These are phyloP conservation scores for Glossophaga mutica DNA, from an alignment of 2,797 vertebrate species.

Conservation along the genomic window DNA sequence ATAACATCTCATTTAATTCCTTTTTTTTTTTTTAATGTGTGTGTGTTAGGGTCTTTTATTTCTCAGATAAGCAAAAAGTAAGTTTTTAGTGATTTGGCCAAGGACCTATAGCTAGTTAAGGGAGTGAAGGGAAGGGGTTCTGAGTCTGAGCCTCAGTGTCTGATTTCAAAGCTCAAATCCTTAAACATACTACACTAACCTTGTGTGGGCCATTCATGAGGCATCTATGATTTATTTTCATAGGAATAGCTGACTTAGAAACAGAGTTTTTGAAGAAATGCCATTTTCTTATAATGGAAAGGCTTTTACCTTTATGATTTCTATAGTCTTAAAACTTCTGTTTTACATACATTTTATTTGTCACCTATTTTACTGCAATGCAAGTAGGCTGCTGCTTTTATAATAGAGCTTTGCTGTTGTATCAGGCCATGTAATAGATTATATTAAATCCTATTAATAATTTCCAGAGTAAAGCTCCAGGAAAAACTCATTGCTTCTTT, in stretches of 20 bases:
- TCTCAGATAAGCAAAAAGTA: background rate
- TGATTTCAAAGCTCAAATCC: background rate
- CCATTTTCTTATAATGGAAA: background rate
- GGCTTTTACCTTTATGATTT: background rate
- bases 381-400: background rate
- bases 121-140: background rate
- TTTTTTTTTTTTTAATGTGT: background rate
- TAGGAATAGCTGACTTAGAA: constrained; percentile 4
- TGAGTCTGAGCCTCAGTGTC: background rate
- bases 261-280: background rate
- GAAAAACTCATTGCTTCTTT: background rate
- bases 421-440: background rate
- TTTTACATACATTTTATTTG: constrained; percentile 1
- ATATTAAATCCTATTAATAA: background rate
- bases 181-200: background rate
- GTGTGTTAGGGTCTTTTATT: background rate
- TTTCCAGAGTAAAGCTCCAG: background rate
- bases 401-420: background rate
- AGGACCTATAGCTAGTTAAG: background rate
- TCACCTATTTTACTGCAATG: background rate
- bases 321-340: background rate
- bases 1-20: background rate
- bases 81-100: background rate
- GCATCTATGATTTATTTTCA: background rate
- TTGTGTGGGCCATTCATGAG: background rate